Conservation (phyloP, 1,140 invertebrate genomes). For the Aphelinus certus region DNA sequence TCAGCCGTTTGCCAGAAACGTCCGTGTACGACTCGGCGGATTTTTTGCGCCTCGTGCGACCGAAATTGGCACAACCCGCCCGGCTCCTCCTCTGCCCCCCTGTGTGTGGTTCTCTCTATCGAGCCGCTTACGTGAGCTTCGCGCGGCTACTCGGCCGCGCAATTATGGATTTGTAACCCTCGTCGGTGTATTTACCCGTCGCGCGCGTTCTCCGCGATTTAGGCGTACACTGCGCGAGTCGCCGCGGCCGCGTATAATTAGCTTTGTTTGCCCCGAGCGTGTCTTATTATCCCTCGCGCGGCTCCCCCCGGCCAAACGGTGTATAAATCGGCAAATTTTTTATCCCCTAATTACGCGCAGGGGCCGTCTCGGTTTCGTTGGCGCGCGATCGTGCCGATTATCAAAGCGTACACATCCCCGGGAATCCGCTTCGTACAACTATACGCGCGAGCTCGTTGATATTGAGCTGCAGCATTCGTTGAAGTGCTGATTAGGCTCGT, state of each 20-base stretch:
- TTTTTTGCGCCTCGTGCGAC: conserved; percentile 11
- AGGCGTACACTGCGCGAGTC: conserved; percentile 29
- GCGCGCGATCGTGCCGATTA: no score
- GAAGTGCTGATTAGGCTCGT: no score
- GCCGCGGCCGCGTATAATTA: conserved; percentile 54
- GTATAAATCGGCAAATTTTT: no score
- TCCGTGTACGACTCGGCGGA: background rate
- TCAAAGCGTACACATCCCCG: no score
- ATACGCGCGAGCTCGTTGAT: no score
- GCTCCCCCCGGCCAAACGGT: no score
- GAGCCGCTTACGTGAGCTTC: conserved; percentile 40
- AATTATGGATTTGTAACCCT: conserved; percentile 54
- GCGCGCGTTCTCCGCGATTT: conserved; percentile 8
- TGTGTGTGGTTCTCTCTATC: conserved; percentile 43
- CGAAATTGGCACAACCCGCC: conserved; percentile 5
- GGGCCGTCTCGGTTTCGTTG: no score
- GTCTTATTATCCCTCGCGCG: conserved; percentile 51
- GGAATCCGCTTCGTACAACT: no score
- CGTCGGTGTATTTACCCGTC: conserved; percentile 41
- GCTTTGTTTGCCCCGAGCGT: conserved; percentile 57
- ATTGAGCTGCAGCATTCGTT: no score
- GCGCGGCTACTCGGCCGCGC: conserved; percentile 26
- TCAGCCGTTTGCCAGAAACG: background rate
- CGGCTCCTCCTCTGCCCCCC: background rate
- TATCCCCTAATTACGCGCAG: no score